A percentile compares a stretch with the other conserved stretches of the same genome.
Evolutionary conservation across 2,888 invertebrate species (phyloP).

Genomic region (Cosmopolites sordidus): DNA sequence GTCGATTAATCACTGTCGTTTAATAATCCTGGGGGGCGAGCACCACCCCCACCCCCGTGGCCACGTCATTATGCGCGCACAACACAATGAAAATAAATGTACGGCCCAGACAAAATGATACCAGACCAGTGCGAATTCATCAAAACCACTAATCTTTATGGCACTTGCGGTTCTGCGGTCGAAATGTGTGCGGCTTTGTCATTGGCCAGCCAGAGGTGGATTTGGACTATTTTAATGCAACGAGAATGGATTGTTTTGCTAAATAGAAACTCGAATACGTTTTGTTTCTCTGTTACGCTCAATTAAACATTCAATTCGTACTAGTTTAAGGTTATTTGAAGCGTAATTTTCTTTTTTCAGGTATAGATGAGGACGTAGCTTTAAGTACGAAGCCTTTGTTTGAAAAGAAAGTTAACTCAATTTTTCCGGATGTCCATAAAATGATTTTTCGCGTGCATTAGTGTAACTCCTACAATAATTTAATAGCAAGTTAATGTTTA

Average conservation of each 20-base stretch:
- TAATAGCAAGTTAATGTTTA: too few species aligned
- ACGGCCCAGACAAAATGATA: slow-evolving; percentile 1
- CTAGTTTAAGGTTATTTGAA: too few species aligned
- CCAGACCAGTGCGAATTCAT: slow-evolving; percentile 1
- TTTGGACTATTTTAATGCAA: slow-evolving; percentile 13
- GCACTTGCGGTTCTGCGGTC: slow-evolving; percentile 4
- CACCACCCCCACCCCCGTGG: background rate
- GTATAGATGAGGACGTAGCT: too few species aligned
- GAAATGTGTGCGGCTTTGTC: slow-evolving; percentile 2
- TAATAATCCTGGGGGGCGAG: background rate
- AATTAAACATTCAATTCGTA: too few species aligned
- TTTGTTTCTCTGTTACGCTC: background rate
- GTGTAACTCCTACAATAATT: too few species aligned
- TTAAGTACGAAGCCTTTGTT: too few species aligned
- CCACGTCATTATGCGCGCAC: background rate
- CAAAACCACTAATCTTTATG: slow-evolving; percentile 7
- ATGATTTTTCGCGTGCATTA: too few species aligned
- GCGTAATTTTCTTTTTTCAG: too few species aligned
- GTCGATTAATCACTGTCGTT: background rate
- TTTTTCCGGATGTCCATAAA: too few species aligned
- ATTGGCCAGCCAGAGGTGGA: slow-evolving; percentile 9
- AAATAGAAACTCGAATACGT: slow-evolving; percentile 17
- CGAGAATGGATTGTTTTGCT: slow-evolving; percentile 20
- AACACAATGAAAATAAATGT: slow-evolving; percentile 1
- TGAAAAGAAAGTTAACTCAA: too few species aligned